Evolutionary conservation across 2,888 invertebrate genomes (phyloP).

Genomic region (Agrilus biguttatus): DNA sequence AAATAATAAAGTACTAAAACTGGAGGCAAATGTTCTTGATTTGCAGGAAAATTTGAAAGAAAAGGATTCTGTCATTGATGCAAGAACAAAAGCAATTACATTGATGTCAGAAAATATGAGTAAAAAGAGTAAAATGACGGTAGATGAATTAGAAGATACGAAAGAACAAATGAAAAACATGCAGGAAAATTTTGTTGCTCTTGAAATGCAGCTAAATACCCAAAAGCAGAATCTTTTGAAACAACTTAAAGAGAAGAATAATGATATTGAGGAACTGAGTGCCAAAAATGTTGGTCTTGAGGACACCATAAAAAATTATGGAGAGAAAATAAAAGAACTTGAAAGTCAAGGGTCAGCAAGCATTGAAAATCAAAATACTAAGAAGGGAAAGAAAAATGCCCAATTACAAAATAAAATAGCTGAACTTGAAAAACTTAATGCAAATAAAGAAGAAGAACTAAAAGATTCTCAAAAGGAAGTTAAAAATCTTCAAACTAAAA

Average conservation of each 20-base stretch:
- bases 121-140: constrained; percentile 55
- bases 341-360: constrained; percentile 11
- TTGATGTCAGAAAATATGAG: constrained; percentile 60
- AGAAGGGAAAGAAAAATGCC: neutral
- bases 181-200: constrained; percentile 60
- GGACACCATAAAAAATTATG: no score
- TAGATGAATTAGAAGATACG: constrained; percentile 63
- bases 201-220: constrained; percentile 56
- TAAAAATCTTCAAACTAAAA: constrained; percentile 6
- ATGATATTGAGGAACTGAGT: constrained; percentile 28
- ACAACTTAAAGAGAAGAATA: constrained; percentile 41
- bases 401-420: constrained; percentile 3
- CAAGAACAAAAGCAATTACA: constrained; percentile 64
- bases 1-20: constrained; percentile 51
- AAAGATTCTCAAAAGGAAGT: constrained; percentile 1
- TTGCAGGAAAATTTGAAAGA: constrained; percentile 69
- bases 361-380: constrained; percentile 8
- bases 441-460: constrained; percentile 1
- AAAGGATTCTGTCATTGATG: constrained; percentile 70
- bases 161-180: constrained; percentile 66
- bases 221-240: constrained; percentile 47
- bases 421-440: neutral
- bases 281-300: constrained; percentile 20
- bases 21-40: constrained; percentile 66
- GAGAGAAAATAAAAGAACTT: constrained; percentile 16